Evolutionary conservation across 2,113 vertebrate species (phyloP).

Genomic region (Heterotilapia buettikoferi): DNA sequence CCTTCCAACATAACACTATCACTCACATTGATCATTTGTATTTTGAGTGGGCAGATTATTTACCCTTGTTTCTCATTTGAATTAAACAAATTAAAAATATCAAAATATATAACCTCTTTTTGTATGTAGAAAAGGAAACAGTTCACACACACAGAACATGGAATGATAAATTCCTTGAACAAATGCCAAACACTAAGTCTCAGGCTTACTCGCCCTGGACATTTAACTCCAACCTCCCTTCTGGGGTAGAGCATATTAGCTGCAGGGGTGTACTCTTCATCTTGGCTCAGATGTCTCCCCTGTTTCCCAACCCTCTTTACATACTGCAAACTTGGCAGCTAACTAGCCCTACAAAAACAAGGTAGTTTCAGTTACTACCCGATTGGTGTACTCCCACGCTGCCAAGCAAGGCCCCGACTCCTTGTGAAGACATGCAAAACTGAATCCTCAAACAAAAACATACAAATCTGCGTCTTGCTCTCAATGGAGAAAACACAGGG

Average conservation of each 20-base stretch:
- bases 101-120: neutral
- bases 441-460: slow-evolving; percentile 42
- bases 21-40: neutral
- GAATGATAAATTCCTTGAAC: neutral
- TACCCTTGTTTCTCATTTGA: neutral
- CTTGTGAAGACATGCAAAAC: slow-evolving; percentile 30
- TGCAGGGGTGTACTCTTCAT: slow-evolving; percentile 12
- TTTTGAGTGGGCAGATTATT: neutral
- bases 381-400: neutral
- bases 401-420: neutral
- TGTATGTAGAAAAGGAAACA: neutral
- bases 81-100: neutral
- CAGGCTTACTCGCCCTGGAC: neutral
- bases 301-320: neutral
- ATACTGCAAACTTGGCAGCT: neutral
- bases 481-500: slow-evolving; percentile 29
- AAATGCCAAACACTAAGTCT: neutral
- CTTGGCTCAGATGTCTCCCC: slow-evolving; percentile 13
- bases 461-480: slow-evolving; percentile 34
- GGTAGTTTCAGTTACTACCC: neutral
- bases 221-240: neutral
- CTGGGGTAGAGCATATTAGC: neutral
- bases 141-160: neutral
- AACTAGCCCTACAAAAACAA: neutral
- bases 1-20: neutral